Percentiles rank a stretch among this genome's conserved stretches.
phyloP scores from a whole-genome alignment of 2,797 vertebrate genomes.

The Ctenopoma kingsleyae region DNA sequence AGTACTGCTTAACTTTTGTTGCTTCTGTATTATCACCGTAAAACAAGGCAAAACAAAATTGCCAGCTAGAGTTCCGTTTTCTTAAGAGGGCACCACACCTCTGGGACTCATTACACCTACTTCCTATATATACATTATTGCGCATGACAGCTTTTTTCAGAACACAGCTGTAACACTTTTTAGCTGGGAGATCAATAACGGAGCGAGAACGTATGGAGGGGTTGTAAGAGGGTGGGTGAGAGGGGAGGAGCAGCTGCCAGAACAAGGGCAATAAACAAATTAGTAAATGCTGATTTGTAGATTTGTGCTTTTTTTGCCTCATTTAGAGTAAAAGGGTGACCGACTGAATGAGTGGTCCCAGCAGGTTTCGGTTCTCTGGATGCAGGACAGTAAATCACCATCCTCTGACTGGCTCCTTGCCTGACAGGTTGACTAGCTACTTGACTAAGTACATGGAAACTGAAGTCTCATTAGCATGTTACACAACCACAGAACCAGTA shows the following conservation, averaged over 20 bases:
- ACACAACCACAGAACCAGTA: slow-evolving; percentile 32
- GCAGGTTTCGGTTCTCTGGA: slow-evolving; percentile 49
- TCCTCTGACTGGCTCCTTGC: slow-evolving; percentile 54
- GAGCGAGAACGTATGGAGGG: slow-evolving; percentile 37
- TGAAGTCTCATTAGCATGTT: slow-evolving; percentile 62
- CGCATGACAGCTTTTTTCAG: slow-evolving; percentile 50
- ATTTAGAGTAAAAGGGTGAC: slow-evolving; percentile 56
- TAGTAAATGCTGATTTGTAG: slow-evolving; percentile 70
- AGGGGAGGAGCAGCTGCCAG: slow-evolving; percentile 42
- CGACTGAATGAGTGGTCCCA: slow-evolving; percentile 60
- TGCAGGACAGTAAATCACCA: slow-evolving; percentile 67
- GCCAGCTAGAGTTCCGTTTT: slow-evolving; percentile 59
- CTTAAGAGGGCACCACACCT: slow-evolving; percentile 61
- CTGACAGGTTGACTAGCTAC: slow-evolving; percentile 63
- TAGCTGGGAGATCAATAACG: slow-evolving; percentile 49
- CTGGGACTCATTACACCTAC: slow-evolving; percentile 70
- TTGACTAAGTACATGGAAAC: slow-evolving; percentile 57
- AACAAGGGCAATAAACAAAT: slow-evolving; percentile 73
- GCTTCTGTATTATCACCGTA: slow-evolving; percentile 43
- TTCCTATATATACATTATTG: slow-evolving; percentile 50
- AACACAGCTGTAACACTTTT: slow-evolving; percentile 45
- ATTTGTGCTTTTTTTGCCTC: slow-evolving; percentile 55
- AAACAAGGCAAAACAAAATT: slow-evolving; percentile 51
- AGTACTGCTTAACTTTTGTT: slow-evolving; percentile 29
- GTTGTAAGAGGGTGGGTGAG: slow-evolving; percentile 33